These are phyloP conservation scores for Hemicordylus capensis DNA, from an alignment of 2,113 vertebrate species.

Conservation along the genomic window DNA sequence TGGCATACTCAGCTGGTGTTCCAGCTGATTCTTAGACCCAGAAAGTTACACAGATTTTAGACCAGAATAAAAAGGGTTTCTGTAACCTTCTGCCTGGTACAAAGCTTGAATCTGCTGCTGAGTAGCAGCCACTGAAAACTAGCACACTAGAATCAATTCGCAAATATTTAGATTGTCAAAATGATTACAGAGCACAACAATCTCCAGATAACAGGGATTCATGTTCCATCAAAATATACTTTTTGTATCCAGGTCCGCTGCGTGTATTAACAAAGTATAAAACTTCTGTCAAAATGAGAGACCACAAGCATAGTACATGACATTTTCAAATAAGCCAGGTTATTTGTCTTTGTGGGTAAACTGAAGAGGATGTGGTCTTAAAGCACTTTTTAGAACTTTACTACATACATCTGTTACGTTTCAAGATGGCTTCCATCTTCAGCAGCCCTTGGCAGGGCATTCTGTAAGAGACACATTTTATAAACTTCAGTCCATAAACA, in stretches of 20 bases:
- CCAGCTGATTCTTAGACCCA: not conserved
- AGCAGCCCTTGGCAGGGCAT: not conserved
- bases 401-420: not conserved
- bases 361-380: slow-evolving; percentile 34
- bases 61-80: not conserved
- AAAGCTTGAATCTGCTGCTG: not conserved
- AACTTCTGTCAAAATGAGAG: not conserved
- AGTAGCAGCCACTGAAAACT: not conserved
- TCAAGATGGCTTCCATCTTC: not conserved
- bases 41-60: too few species aligned
- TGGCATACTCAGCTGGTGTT: not conserved
- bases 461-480: not conserved
- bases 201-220: not conserved
- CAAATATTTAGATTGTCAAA: too few species aligned
- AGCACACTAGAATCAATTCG: not conserved
- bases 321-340: not conserved
- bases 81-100: not conserved
- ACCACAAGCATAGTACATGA: not conserved
- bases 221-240: not conserved
- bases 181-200: not conserved
- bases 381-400: not conserved
- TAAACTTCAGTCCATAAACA: not conserved
- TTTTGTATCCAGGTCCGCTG: too few species aligned
- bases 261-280: too few species aligned
- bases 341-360: slow-evolving; percentile 5